These are phyloP conservation scores for Pristionchus japonicus DNA, from an alignment of 2,888 invertebrate genomes.

Conservation along the genomic window DNA sequence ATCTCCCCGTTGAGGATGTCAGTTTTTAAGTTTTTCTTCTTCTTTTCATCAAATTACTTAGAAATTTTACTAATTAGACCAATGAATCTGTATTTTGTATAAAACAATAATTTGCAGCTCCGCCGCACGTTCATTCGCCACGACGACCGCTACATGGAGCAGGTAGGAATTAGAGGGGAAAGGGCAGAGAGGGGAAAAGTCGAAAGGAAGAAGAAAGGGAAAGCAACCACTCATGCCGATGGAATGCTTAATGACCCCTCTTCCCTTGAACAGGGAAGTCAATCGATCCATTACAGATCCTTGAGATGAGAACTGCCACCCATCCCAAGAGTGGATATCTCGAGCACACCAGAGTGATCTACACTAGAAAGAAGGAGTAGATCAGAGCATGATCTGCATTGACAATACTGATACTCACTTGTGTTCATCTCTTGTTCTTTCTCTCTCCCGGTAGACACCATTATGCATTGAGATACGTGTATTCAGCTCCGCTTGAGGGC, in stretches of 20 bases:
- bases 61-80: background rate
- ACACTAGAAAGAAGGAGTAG: constrained; percentile 66
- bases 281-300: constrained; percentile 48
- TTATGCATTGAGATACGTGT: constrained; percentile 34
- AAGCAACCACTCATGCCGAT: background rate
- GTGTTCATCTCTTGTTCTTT: constrained; percentile 10
- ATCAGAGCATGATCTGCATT: background rate
- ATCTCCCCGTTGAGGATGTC: constrained; percentile 75
- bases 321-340: constrained; percentile 74
- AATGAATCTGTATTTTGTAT: background rate
- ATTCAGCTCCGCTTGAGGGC: background rate
- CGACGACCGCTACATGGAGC: constrained; percentile 75
- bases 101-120: constrained; percentile 62
- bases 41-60: too few relatives aligned
- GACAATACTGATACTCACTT: background rate
- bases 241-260: background rate
- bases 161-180: constrained; percentile 52
- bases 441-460: constrained; percentile 35
- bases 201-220: background rate
- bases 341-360: constrained; percentile 75
- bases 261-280: background rate
- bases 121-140: constrained; percentile 74
- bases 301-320: constrained; percentile 75
- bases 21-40: too few relatives aligned
- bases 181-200: background rate